Base-by-base conservation (phyloP, 2,888 invertebrate species). In the Drosophila mettleri region DNA sequence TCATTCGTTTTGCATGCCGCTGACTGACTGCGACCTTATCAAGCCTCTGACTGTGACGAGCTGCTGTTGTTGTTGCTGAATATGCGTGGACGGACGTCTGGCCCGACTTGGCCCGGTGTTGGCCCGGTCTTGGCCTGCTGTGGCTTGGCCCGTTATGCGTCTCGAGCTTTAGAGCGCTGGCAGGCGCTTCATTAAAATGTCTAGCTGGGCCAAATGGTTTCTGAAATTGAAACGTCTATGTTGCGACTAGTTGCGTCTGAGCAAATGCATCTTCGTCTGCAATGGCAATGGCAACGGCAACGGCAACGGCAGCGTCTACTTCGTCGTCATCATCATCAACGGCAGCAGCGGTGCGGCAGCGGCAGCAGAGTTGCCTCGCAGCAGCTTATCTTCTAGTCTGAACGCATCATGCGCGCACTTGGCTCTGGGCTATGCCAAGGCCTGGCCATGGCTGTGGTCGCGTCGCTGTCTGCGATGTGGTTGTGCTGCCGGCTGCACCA, bases 191-290 rank as follows among this genome's bases (percentile, higher is more conserved):
- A 86, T 86, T 86, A 86, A 86, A 85, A 87, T 82, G 88, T 89
- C 88, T 87, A 69, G 78, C 87, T 87, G 70, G 73, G 83, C 70
- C 83, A 83, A 82, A 85, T 80, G 76, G 69, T 58, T 78, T 73
- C 74, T 87, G 86, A 86, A 86, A 86, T 89, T 86, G 86, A 86
- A 86, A 89, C 89, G 86, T 89, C 82, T 85, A 51, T 71, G 88
- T 85, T 60, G 63, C 48, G 69, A 64, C 78, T 58, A 54, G 63
- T 61, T 45, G 58, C 61, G 66, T 62, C 59, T 55, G 64, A 53
- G 66, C 81, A 70, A 81, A 80, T 86, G 83, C 83, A 86, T 81
- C 82, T 73, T 81, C 80, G 84, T 80, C 84, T 67, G 65, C 41
- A 46, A 27, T 29, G 5, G 39, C 64, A 33, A 51, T 9, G 9